Conservation (phyloP, 1,140 invertebrate genomes). For the Cyclargus thomasi region DNA sequence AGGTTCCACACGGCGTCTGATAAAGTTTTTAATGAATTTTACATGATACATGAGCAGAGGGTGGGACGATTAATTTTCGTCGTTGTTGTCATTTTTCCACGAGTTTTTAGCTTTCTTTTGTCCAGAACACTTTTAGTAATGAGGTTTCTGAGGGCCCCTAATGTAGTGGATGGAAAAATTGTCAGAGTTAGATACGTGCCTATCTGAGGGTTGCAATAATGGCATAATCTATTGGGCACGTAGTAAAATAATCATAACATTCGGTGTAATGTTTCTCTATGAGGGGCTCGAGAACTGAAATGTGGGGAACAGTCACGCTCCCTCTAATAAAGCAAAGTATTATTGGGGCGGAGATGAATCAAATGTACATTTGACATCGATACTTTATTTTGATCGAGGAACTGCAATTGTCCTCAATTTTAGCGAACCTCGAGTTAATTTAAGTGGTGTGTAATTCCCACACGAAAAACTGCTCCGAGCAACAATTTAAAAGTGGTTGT, state of each 20-base stretch:
- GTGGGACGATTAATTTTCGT: not conserved
- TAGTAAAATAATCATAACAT: not conserved
- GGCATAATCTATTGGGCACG: constrained; percentile 2
- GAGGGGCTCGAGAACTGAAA: not conserved
- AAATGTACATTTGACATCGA: not conserved
- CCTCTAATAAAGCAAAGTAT: not conserved
- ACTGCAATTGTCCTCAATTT: not conserved
- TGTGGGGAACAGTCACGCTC: not conserved
- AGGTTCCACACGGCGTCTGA: not conserved
- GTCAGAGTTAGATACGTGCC: not conserved
- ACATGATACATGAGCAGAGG: not conserved
- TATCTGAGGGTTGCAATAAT: not conserved
- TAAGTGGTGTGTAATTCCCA: not conserved
- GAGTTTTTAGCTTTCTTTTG: too few relatives aligned
- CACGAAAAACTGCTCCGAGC: not conserved
- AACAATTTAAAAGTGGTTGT: not conserved
- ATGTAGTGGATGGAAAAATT: too few relatives aligned
- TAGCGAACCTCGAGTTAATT: not conserved
- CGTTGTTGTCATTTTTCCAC: not conserved
- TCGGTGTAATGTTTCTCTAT: not conserved
- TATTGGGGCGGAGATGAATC: not conserved
- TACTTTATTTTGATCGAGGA: not conserved
- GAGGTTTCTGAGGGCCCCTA: too few relatives aligned
- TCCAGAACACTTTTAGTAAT: too few relatives aligned
- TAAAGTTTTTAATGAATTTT: constrained; percentile 11